Percentiles rank a stretch among this genome's conserved stretches.
phyloP scores from a whole-genome alignment of 2,113 vertebrate species.

The Cyanoderma ruficeps region DNA sequence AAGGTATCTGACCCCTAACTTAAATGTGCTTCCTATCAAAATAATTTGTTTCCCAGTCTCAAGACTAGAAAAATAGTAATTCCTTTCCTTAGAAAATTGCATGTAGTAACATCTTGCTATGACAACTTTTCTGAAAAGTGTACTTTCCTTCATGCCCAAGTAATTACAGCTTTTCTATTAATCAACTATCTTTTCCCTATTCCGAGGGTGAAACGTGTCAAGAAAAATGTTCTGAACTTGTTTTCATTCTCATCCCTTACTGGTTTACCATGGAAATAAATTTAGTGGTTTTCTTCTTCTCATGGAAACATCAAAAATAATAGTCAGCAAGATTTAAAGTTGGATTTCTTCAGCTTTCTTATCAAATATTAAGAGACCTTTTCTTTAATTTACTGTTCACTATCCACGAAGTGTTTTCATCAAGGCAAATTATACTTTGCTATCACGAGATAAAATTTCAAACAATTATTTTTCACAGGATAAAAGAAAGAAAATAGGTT shows the following conservation, averaged over 20 bases:
- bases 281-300: background rate
- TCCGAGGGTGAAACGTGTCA: background rate
- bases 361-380: background rate
- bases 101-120: background rate
- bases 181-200: background rate
- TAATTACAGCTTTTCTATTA: background rate
- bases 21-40: background rate
- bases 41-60: background rate
- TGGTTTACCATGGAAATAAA: background rate
- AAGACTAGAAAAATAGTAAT: background rate
- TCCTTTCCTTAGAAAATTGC: background rate
- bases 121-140: background rate
- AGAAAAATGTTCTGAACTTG: background rate
- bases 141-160: background rate
- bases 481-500: background rate
- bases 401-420: background rate
- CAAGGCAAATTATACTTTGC: background rate
- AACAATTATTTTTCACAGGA: background rate
- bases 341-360: background rate
- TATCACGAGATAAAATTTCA: background rate
- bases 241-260: background rate
- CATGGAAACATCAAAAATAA: background rate
- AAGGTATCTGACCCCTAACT: background rate
- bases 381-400: background rate
- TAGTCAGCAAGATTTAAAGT: background rate